Conservation (phyloP, 2,113 vertebrate genomes). For the Cnemophilus loriae region DNA sequence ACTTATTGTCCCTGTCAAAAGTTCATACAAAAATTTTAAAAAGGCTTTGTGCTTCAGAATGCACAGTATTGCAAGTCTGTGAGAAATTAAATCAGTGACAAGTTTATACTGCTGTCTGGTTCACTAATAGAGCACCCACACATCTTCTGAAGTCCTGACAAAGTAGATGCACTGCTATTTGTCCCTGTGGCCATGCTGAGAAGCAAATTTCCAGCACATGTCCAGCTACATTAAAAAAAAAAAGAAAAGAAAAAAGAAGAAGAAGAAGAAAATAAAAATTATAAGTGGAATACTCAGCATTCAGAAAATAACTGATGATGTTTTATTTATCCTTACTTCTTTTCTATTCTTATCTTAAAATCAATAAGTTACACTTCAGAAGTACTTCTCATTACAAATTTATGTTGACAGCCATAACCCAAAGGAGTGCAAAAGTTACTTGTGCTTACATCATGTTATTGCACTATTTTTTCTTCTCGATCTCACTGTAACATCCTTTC, state of each 20-base stretch:
- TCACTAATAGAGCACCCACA: background rate
- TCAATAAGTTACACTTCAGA: background rate
- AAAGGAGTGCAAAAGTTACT: background rate
- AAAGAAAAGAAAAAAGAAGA: no score
- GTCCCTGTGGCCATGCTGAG: background rate
- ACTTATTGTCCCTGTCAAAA: background rate
- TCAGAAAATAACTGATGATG: background rate
- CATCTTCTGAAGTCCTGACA: background rate
- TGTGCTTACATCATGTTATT: background rate
- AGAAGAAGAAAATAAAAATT: background rate
- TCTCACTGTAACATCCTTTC: background rate
- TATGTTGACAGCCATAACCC: background rate
- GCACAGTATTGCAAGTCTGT: background rate
- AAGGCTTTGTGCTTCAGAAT: background rate
- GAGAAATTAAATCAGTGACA: background rate
- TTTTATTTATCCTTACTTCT: background rate
- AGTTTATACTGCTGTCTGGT: background rate
- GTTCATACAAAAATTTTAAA: background rate
- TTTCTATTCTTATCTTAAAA: background rate
- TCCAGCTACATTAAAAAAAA: background rate
- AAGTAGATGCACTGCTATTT: background rate
- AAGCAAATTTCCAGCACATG: background rate
- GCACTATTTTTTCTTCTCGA: background rate
- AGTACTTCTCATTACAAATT: background rate
- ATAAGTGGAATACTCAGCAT: background rate